Evolutionary conservation across 2,888 invertebrate genomes (phyloP), one percentile per base, ranked within the genome.

Genomic region (Cheiracanthium punctorium): DNA sequence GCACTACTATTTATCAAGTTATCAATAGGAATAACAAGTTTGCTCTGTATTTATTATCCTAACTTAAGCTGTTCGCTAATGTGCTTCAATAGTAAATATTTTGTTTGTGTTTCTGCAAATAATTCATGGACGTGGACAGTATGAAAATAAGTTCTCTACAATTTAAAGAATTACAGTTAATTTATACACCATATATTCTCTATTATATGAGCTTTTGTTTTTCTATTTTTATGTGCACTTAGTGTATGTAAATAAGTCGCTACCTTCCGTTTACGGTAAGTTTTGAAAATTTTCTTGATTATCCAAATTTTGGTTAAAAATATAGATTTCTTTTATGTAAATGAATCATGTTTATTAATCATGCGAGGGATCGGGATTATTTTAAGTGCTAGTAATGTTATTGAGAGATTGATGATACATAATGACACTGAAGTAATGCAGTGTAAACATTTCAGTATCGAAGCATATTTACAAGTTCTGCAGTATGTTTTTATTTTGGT

Each of bases 31-130:
- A 58, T 58, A 17, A 58, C 24, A 58, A 58, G 24, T 24, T 24
- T 2, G 24, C 4, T 58, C 4, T 24, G 5, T 58, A 58, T 58
- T 58, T 58, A 58, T 58, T 58, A 58, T 58, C 20, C 5, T 58
- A 58, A 58, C 1, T 24, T 58, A 58, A 58, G 20, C 58, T 58
- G n/a, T 17, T 33, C 20, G 69, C 69, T 69, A 69, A 69, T 69
- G 69, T 69, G 69, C 33, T 69, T 69, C 33, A 20, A 37, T 20
- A 69, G 69, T 69, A 69, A 69, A 69, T 69, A 69, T 69, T 69
- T 69, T 33, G 69, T 69, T n/a, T 33, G 33, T 32, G 17, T 69
- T 30, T 67, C 37, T 69, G 33, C 32, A 20, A 69, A 20, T 69
- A 69, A 69, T 69, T 37, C 33, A 69, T 69, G 69, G 69, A 69